Base-by-base conservation (phyloP, 1,140 invertebrate genomes). In the Adoxophyes honmai region DNA sequence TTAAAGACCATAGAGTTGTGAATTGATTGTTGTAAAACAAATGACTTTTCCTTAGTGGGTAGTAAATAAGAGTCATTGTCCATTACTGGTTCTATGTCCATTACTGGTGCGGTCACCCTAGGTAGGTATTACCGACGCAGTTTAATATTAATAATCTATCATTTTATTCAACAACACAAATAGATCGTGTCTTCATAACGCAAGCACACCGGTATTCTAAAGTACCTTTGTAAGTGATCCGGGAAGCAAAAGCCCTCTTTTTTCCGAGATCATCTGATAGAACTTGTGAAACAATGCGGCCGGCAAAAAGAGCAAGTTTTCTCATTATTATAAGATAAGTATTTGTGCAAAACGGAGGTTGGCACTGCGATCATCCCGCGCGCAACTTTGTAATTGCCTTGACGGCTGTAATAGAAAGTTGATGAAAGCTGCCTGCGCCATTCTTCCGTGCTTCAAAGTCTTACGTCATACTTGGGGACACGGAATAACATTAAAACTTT, bases 361-460 rank as follows among this genome's bases (percentile, higher is more conserved):
- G 33, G 34, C 69, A 63, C 58, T 38, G 68, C 67, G 74, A 80
- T 78, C 76, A 75, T 73, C 67, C 73, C 60, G 56, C 55, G 67
- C 70, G 54, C 75, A 85, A 84, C 79, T 85, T 87, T 78, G 75
- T 87, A 87, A 87, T 87, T 87, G 79, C 74, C 76, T 84, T 78
- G 81, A 78, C 81, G 83, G 71, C 60, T 66, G 68, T 84, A 87
- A 87, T 84, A 72, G 68, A 84, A 85, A 85, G 73, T 85, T 84
- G 81, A 86, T 86, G 80, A 79, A 82, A 86, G 81, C 81, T 84
- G 76, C 78, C 82, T 66, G 59, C 57, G 60, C 21, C n/a, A n/a
- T n/a, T n/a, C n/a, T 67, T 34, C 34, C 59, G 64, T 62, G 73
- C 64, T 70, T 66, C 67, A 70, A 78, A 77, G n/a, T n/a, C 78